Percentiles rank a stretch among this genome's conserved stretches.
These are phyloP conservation scores for Nephotettix cincticeps DNA, from an alignment of 1,140 invertebrate species.

Conservation along the genomic window DNA sequence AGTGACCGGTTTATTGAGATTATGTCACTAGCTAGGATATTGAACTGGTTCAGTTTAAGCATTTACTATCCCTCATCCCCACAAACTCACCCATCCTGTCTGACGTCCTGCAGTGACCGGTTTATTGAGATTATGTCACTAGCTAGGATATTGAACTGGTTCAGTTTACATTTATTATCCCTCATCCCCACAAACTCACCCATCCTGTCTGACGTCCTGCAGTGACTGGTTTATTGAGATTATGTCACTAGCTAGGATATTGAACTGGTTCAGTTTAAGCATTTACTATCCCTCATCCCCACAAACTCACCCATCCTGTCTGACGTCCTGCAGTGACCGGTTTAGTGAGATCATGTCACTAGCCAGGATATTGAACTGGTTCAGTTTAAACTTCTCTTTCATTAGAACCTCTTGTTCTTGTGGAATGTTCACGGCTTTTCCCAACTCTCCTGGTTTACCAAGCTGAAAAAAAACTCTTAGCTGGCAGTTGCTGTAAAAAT, in stretches of 20 bases:
- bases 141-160: conserved; percentile 98
- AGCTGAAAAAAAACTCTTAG: conserved; percentile 36
- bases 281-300: no score
- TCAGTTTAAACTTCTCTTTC: conserved; percentile 95
- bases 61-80: no score
- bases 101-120: conserved; percentile 90
- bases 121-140: conserved; percentile 98
- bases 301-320: conserved; percentile 88
- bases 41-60: no score
- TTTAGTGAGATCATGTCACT: conserved; percentile 98
- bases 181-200: conserved; percentile 83
- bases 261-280: no score
- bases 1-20: no score
- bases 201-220: no score
- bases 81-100: conserved; percentile 88
- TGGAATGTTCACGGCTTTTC: conserved; percentile 83
- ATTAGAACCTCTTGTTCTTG: conserved; percentile 80
- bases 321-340: conserved; percentile 90
- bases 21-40: no score
- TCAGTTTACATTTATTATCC: conserved; percentile 95
- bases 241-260: no score
- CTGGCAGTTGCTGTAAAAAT: no score
- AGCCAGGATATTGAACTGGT: conserved; percentile 98
- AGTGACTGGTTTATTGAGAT: no score
- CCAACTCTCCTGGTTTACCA: conserved; percentile 83